Evolutionary conservation across 2,888 invertebrate species (phyloP), one percentile per base, ranked within the genome.

Genomic region (Agriopis aurantiaria): DNA sequence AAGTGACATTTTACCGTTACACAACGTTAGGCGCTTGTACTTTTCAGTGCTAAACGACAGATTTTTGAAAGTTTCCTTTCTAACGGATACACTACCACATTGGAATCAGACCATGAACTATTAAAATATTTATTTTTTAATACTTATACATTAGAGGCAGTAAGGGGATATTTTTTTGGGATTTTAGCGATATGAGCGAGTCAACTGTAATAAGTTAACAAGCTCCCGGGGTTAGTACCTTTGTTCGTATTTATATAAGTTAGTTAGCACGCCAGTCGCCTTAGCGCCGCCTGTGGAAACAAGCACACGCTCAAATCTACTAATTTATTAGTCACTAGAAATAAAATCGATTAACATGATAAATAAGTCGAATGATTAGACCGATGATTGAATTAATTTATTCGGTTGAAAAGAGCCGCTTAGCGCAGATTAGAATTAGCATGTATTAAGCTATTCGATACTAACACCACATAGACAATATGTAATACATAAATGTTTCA

Each of bases 211-310:
- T 91, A 93, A 93, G 92, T 93, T 90, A 92, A 92, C 91, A 91
- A 88, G 81, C 84, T 76, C 85, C 82, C 82, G 79, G 82, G 82
- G 88, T 93, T 93, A 93, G 93, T 93, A 93, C 93, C 93, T 93
- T 92, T 83, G 82, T 86, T 88, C 84, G 86, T 87, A 89, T 83
- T 86, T 89, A 88, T 90, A 91, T 85, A 85, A 87, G 65, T 65
- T 88, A 89, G 89, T 89, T 87, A 89, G 82, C 87, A 81, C 85
- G 84, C 81, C 85, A 81, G 80, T 85, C 82, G 85, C 81, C 85
- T 89, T 94, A 94, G 86, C 93, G 93, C 93, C 93, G 93, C 88
- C 93, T 94, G 93, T 86, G 91, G 90, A 93, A 88, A 91, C 87
- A 93, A 91, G 86, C 91, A 92, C 84, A 90, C 82, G 85, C 76